Conservation (phyloP, 2,888 invertebrate genomes). For the Mesoligia furuncula region DNA sequence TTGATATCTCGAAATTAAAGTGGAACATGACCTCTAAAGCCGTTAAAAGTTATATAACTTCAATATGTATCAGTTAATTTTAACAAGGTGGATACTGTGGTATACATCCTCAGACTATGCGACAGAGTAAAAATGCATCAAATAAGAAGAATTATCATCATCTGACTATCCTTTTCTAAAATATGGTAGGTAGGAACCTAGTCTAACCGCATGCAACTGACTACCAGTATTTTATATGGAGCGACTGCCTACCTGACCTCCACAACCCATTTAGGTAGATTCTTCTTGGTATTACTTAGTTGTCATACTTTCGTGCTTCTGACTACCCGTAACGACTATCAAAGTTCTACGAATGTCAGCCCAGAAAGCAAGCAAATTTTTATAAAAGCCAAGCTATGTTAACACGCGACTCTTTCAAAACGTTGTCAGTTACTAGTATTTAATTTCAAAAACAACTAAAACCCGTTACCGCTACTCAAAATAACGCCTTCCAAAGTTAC, state of each 20-base stretch:
- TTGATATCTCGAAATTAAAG: background rate
- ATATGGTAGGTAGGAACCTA: too few relatives aligned
- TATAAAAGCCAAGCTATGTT: background rate
- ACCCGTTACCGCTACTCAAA: background rate
- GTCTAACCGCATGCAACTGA: too few relatives aligned
- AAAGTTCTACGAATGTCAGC: background rate
- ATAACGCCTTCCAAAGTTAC: slow-evolving; percentile 15
- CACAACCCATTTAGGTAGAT: background rate
- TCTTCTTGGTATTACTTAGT: background rate
- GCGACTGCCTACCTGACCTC: too few relatives aligned
- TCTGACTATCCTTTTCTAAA: too few relatives aligned
- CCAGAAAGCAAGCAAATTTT: background rate
- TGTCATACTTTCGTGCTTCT: background rate
- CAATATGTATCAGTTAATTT: too few relatives aligned
- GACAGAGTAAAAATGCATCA: too few relatives aligned
- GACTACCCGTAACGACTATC: background rate
- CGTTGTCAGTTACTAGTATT: too few relatives aligned
- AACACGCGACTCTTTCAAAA: too few relatives aligned
- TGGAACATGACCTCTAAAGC: background rate
- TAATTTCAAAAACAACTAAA: background rate
- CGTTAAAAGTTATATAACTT: background rate
- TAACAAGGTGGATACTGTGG: too few relatives aligned
- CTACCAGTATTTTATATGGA: too few relatives aligned
- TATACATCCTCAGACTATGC: too few relatives aligned
- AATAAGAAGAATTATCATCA: too few relatives aligned